Evolutionary conservation across 2,797 vertebrate genomes (phyloP).

Genomic region (Pantherophis alleghaniensis): DNA sequence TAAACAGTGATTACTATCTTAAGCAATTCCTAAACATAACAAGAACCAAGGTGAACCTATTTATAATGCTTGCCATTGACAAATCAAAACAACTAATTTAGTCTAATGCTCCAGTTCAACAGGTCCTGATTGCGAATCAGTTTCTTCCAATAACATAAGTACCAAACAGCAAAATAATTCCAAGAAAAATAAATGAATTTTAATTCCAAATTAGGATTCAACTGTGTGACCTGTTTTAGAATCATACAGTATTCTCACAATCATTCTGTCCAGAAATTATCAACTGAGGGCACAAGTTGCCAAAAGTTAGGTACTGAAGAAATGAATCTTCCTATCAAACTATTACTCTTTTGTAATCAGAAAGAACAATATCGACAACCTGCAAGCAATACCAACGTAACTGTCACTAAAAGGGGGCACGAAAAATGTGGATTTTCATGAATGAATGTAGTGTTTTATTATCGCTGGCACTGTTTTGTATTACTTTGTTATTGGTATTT

Average conservation of each 20-base stretch:
- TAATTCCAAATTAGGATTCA: neutral
- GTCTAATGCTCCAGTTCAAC: neutral
- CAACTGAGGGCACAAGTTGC: neutral
- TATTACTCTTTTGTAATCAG: neutral
- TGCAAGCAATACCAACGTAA: neutral
- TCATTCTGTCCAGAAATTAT: neutral
- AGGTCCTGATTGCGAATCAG: neutral
- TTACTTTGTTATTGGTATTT: neutral
- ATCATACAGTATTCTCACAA: neutral
- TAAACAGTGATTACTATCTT: neutral
- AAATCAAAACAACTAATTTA: neutral
- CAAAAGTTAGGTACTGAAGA: neutral
- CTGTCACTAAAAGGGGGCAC: neutral
- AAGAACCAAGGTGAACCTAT: neutral
- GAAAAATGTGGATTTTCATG: neutral
- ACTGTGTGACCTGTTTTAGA: neutral
- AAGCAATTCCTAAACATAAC: neutral
- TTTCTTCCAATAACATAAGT: neutral
- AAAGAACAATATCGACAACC: neutral
- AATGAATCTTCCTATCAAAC: neutral
- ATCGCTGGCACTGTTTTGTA: neutral
- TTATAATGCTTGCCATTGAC: neutral
- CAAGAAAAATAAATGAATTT: neutral
- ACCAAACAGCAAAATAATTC: neutral
- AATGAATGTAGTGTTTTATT: neutral